phyloP scores from a whole-genome alignment of 2,888 invertebrate species.

The Amorpha juglandis region DNA sequence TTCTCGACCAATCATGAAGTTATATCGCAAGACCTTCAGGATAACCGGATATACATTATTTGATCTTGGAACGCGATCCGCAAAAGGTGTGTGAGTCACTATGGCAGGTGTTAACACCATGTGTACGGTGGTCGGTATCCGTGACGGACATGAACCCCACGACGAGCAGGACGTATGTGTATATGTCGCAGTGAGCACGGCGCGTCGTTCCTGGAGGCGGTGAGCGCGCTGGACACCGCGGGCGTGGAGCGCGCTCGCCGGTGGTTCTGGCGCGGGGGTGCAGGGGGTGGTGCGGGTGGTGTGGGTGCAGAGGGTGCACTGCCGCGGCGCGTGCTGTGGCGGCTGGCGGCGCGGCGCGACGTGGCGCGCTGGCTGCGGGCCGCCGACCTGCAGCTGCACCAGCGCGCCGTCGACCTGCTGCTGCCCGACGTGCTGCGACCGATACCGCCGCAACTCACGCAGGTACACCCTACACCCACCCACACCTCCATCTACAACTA shows the following conservation, averaged over 20 bases:
- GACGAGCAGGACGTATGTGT: too few relatives aligned
- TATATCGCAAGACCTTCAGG: too few relatives aligned
- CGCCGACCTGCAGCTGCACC: slow-evolving; percentile 97
- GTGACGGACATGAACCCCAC: too few relatives aligned
- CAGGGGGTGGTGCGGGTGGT: slow-evolving; percentile 94
- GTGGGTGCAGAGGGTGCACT: slow-evolving; percentile 87
- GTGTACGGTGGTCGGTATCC: background rate
- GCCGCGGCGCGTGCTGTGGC: slow-evolving; percentile 95
- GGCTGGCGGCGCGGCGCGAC: slow-evolving; percentile 84
- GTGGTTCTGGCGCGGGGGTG: slow-evolving; percentile 84
- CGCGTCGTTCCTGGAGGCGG: slow-evolving; percentile 95
- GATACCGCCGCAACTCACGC: slow-evolving; percentile 96
- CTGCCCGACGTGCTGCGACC: slow-evolving; percentile 98
- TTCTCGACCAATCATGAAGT: too few relatives aligned
- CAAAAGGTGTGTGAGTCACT: too few relatives aligned
- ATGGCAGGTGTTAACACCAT: too few relatives aligned
- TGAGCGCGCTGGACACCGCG: slow-evolving; percentile 94
- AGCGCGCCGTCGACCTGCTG: slow-evolving; percentile 97
- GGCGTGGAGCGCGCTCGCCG: slow-evolving; percentile 96
- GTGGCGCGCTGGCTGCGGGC: slow-evolving; percentile 91
- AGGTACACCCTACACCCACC: slow-evolving; percentile 90
- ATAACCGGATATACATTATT: too few relatives aligned
- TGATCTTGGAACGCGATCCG: too few relatives aligned
- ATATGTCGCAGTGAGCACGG: slow-evolving; percentile 91
- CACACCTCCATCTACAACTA: too few relatives aligned